Percentiles rank a stretch among this genome's conserved stretches.
Conservation (phyloP, 2,888 invertebrate species). For the Criorhina ranunculi region DNA sequence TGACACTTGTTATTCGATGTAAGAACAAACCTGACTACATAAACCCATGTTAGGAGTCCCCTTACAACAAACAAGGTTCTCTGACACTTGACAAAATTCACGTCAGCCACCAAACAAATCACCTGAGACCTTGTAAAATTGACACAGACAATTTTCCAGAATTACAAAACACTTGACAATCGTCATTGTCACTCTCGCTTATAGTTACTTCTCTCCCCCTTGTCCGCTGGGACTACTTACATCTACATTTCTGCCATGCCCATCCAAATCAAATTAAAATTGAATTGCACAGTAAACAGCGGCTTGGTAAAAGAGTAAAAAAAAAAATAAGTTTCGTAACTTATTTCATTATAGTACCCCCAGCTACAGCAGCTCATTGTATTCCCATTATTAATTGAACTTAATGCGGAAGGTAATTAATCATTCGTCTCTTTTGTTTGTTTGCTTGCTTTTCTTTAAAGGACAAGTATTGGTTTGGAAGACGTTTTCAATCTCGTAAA, state of each 20-base stretch:
- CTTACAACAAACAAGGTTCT: neutral
- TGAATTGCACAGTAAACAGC: conserved; percentile 64
- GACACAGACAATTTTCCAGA: conserved; percentile 49
- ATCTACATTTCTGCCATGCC: conserved; percentile 50
- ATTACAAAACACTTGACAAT: conserved; percentile 64
- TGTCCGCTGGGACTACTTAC: conserved; percentile 11
- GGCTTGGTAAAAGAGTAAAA: neutral
- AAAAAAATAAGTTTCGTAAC: conserved; percentile 54
- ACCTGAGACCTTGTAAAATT: conserved; percentile 50
- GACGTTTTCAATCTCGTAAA: too few species aligned
- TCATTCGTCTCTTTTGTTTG: conserved; percentile 46
- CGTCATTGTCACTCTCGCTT: conserved; percentile 43
- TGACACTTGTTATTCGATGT: too few species aligned
- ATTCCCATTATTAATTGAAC: conserved; percentile 74
- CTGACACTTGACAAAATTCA: conserved; percentile 5
- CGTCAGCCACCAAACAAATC: conserved; percentile 19
- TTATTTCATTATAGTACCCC: conserved; percentile 36
- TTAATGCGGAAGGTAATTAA: conserved; percentile 71
- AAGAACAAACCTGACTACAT: too few species aligned
- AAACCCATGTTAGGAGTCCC: too few species aligned
- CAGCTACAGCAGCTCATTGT: conserved; percentile 53
- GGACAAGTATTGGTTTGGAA: too few species aligned
- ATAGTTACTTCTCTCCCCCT: neutral
- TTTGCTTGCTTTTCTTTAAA: neutral
- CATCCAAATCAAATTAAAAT: conserved; percentile 62